Evolutionary conservation across 2,888 invertebrate species (phyloP).

Genomic region (Tetanocera ferruginea): DNA sequence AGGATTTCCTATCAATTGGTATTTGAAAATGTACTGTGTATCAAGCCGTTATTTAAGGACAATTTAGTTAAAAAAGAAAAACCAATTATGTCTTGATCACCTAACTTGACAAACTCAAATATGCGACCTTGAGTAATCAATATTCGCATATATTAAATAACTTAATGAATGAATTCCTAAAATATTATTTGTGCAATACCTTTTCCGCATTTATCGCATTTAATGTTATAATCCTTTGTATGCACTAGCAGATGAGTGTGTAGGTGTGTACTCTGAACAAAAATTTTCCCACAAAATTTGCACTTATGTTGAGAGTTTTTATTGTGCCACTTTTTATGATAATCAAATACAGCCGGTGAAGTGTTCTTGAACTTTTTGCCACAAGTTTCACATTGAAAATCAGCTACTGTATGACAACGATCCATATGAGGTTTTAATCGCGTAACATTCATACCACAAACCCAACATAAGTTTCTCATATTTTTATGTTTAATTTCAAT

Average conservation of each 20-base stretch:
- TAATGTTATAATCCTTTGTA: not conserved
- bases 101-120: too few species aligned
- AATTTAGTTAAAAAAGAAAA: too few species aligned
- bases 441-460: not conserved
- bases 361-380: not conserved
- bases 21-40: too few species aligned
- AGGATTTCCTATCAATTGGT: too few species aligned
- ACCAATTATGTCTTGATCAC: too few species aligned
- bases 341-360: not conserved
- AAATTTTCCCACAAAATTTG: not conserved
- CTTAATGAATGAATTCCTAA: not conserved
- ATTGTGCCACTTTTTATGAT: slow-evolving; percentile 1
- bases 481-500: not conserved
- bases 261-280: not conserved
- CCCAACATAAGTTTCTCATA: not conserved
- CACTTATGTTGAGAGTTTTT: not conserved
- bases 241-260: not conserved
- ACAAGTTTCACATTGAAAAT: not conserved
- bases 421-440: not conserved
- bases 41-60: too few species aligned
- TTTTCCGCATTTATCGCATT: not conserved
- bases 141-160: too few species aligned
- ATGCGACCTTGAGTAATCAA: too few species aligned
- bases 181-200: not conserved
- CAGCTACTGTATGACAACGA: not conserved